phyloP scores from a whole-genome alignment of 2,888 invertebrate species.

The Drosophila hamatofila region DNA sequence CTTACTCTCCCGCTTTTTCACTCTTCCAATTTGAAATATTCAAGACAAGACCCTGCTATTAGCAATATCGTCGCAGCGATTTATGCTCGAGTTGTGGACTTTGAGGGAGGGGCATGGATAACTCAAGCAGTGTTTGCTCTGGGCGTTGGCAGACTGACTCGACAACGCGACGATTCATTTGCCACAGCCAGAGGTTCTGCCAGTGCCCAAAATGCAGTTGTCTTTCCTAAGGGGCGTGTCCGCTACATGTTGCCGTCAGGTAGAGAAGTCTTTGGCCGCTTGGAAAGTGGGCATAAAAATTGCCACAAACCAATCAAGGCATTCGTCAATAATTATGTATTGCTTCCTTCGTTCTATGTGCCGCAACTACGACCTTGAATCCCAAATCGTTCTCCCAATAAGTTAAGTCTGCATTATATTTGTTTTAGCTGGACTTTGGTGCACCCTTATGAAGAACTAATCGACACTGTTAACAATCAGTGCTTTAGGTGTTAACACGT shows the following conservation, averaged over 20 bases:
- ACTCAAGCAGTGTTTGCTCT: conserved; percentile 63
- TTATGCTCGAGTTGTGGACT: conserved; percentile 38
- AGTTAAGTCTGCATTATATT: too few relatives aligned
- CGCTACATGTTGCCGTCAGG: conserved; percentile 27
- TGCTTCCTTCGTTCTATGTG: conserved; percentile 12
- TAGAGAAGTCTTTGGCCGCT: conserved; percentile 7
- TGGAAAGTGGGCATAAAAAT: conserved; percentile 29
- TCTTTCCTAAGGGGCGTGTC: conserved; percentile 62
- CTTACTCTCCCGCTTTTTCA: conserved; percentile 18
- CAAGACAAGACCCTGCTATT: conserved; percentile 59
- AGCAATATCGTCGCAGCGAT: conserved; percentile 53
- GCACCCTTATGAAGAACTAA: neutral
- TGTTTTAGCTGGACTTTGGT: neutral
- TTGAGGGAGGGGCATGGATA: conserved; percentile 40
- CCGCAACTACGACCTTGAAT: conserved; percentile 61
- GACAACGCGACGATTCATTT: conserved; percentile 50
- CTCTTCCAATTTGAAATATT: conserved; percentile 45
- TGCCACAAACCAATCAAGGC: conserved; percentile 68
- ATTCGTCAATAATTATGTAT: conserved; percentile 57
- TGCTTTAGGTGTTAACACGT: conserved; percentile 35
- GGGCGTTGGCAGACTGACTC: conserved; percentile 59
- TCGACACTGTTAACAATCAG: conserved; percentile 12
- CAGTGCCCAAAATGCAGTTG: conserved; percentile 67
- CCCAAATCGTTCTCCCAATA: neutral
- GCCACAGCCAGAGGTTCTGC: conserved; percentile 3